phyloP scores from a whole-genome alignment of 2,888 invertebrate genomes.

The Rhamphomyia laevipes region DNA sequence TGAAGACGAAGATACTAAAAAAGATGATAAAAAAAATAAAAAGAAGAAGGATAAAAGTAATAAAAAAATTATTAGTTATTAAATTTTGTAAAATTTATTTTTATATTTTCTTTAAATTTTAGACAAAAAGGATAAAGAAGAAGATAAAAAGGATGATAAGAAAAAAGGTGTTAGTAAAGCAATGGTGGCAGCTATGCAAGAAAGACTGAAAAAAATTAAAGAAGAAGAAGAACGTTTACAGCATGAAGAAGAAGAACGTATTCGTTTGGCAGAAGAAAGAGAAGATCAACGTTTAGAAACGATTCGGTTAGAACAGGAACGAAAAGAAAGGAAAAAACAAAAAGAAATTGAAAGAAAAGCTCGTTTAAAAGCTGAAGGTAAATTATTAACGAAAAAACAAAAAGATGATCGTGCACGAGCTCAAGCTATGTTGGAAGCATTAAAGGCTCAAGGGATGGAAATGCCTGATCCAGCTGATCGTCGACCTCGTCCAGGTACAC shows the following conservation, averaged over 20 bases:
- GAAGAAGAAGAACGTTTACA: conserved; percentile 72
- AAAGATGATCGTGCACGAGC: conserved; percentile 82
- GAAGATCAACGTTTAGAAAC: conserved; percentile 63
- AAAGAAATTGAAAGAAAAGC: conserved; percentile 89
- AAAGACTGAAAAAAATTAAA: conserved; percentile 73
- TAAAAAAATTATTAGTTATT: background rate
- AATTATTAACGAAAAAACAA: conserved; percentile 84
- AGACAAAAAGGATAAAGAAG: conserved; percentile 41
- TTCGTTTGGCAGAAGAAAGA: conserved; percentile 59
- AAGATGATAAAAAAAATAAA: conserved; percentile 31
- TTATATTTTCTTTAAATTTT: conserved; percentile 6
- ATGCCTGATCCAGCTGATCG: conserved; percentile 59
- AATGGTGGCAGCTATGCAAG: conserved; percentile 84
- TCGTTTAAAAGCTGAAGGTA: conserved; percentile 91
- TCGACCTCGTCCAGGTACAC: conserved; percentile 57
- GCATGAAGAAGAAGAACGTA: conserved; percentile 69
- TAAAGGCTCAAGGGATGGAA: conserved; percentile 80
- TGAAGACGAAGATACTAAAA: conserved; percentile 24
- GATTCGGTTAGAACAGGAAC: conserved; percentile 70
- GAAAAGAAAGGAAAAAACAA: conserved; percentile 76
- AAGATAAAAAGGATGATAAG: conserved; percentile 42
- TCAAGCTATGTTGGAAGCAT: conserved; percentile 75
- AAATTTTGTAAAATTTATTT: background rate
- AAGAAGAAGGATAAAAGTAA: conserved; percentile 22
- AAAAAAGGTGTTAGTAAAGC: conserved; percentile 70